Conservation (phyloP, 2,888 invertebrate genomes). For the Cantharis nigra region DNA sequence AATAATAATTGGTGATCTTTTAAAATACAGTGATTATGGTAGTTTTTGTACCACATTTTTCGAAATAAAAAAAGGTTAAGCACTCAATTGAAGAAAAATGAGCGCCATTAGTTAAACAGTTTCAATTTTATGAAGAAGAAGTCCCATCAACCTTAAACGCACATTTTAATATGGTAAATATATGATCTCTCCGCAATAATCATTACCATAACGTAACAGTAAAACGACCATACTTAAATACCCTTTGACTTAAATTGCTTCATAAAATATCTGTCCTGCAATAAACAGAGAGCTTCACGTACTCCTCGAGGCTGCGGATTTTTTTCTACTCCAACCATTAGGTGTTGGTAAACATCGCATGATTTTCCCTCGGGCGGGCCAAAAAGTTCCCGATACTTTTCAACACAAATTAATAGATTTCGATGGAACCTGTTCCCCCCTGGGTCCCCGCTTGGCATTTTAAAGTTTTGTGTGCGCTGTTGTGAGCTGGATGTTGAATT, state of each 20-base stretch:
- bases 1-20: too few relatives aligned
- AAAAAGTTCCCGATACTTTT: not conserved
- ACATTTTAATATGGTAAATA: constrained; percentile 18
- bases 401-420: not conserved
- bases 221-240: constrained; percentile 22
- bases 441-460: not conserved
- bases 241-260: constrained; percentile 19
- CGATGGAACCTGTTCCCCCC: not conserved
- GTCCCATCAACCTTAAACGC: not conserved
- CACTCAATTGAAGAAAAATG: not conserved
- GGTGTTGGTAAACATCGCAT: not conserved
- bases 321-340: not conserved
- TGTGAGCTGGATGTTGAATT: not conserved
- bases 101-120: not conserved
- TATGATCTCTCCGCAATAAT: constrained; percentile 22
- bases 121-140: not conserved
- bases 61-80: not conserved
- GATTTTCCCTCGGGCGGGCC: not conserved
- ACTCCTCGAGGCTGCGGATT: not conserved
- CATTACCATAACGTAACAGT: constrained; percentile 23
- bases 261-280: constrained; percentile 16
- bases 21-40: not conserved
- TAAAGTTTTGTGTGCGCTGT: not conserved
- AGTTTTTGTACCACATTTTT: not conserved
- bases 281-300: constrained; percentile 16